A percentile compares a stretch with the other conserved stretches of the same genome.
Evolutionary conservation across 2,797 vertebrate species (phyloP).

Genomic region (Chloroceryle inda): DNA sequence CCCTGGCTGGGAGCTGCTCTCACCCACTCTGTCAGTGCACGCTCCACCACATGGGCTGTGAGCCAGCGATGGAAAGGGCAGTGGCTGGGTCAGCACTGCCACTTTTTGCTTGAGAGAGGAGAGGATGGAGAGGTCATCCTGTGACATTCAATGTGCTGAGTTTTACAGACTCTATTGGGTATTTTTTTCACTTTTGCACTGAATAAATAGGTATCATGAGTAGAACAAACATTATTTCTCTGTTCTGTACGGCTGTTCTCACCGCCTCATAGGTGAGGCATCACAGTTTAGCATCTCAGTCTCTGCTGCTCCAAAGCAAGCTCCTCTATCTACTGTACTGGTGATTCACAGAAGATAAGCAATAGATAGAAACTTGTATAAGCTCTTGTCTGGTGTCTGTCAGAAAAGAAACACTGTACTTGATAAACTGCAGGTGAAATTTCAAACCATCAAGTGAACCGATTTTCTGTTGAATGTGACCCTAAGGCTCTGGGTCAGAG

Average conservation of each 20-base stretch:
- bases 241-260: neutral
- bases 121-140: neutral
- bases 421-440: neutral
- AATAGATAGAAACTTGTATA: neutral
- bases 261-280: neutral
- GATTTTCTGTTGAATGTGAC: neutral
- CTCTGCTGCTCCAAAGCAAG: neutral
- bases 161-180: neutral
- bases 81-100: fast-evolving
- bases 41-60: fast-evolving
- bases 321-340: neutral
- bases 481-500: neutral
- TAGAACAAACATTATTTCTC: neutral
- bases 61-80: neutral
- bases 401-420: neutral
- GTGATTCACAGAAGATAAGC: neutral
- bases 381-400: neutral
- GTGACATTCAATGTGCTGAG: neutral
- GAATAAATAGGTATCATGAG: neutral
- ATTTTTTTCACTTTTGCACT: neutral
- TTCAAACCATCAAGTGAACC: neutral
- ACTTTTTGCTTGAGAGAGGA: neutral
- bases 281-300: neutral
- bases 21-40: fast-evolving
- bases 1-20: neutral